These are phyloP conservation scores for Euphydryas editha DNA, from an alignment of 2,888 invertebrate genomes.

Conservation along the genomic window DNA sequence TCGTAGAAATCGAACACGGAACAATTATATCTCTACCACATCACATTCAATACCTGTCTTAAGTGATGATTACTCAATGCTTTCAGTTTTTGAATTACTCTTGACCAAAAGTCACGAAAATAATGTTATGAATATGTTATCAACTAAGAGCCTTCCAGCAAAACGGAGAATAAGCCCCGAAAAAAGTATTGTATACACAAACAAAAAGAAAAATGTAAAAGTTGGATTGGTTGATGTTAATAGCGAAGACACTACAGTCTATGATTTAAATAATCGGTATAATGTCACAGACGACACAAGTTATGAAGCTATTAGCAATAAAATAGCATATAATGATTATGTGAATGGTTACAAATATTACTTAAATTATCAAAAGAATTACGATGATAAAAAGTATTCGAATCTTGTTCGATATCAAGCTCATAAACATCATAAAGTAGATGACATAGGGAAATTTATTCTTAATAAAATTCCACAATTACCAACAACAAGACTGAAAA, in stretches of 20 bases:
- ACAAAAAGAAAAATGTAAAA: conserved; percentile 46
- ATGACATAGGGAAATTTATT: conserved; percentile 75
- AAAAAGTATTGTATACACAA: conserved; percentile 42
- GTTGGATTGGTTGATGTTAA: conserved; percentile 40
- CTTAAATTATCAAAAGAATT: conserved; percentile 64
- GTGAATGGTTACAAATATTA: conserved; percentile 73
- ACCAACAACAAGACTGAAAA: conserved; percentile 45
- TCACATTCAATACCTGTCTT: conserved; percentile 40
- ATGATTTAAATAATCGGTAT: conserved; percentile 13
- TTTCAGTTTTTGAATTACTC: conserved; percentile 58
- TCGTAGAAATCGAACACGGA: conserved; percentile 24
- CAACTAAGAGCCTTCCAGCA: conserved; percentile 44
- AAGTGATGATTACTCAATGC: conserved; percentile 57
- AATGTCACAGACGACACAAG: conserved; percentile 47
- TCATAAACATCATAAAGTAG: conserved; percentile 70
- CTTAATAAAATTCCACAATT: conserved; percentile 65
- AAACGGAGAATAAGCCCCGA: conserved; percentile 18
- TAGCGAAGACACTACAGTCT: conserved; percentile 12
- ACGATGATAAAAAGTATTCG: conserved; percentile 62
- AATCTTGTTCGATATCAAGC: conserved; percentile 69
- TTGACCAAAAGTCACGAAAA: conserved; percentile 56
- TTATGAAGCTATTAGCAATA: conserved; percentile 56
- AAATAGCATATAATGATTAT: conserved; percentile 66
- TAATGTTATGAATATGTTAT: conserved; percentile 52
- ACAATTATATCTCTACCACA: conserved; percentile 20